Percentiles rank a stretch among this genome's conserved stretches.
Conservation (phyloP, 2,888 invertebrate genomes). For the Eugnorisma glareosa region DNA sequence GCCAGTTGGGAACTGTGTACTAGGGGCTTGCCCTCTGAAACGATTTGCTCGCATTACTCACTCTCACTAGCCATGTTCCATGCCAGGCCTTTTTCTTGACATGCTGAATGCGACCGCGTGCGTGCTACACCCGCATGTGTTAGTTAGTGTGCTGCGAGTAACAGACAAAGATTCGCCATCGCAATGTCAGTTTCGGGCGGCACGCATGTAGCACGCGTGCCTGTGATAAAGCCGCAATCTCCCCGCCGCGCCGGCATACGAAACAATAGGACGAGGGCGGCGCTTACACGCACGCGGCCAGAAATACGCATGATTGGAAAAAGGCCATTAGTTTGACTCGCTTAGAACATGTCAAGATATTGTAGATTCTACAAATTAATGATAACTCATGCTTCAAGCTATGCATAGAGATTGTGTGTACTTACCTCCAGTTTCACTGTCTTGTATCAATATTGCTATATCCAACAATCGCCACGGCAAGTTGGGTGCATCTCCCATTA, state of each 20-base stretch:
- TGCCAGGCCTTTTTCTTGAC: neutral
- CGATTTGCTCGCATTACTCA: neutral
- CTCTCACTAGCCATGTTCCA: neutral
- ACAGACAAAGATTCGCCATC: neutral
- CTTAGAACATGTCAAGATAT: neutral
- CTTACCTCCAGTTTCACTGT: constrained; percentile 97
- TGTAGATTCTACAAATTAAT: neutral
- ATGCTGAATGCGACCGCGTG: neutral
- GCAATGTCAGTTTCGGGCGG: neutral
- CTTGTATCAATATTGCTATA: constrained; percentile 98
- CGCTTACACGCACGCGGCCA: neutral
- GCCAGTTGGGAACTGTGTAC: constrained; percentile 98
- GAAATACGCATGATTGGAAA: neutral
- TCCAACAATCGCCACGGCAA: constrained; percentile 99
- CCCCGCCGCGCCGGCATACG: neutral
- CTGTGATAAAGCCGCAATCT: neutral
- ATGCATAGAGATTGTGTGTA: neutral
- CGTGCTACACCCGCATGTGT: neutral
- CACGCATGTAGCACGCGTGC: neutral
- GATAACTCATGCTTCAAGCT: neutral
- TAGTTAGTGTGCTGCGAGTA: neutral
- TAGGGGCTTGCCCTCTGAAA: constrained; percentile 96
- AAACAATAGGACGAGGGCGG: neutral
- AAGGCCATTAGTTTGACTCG: neutral
- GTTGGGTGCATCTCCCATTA: constrained; percentile 98